Base-by-base conservation (phyloP, 2,113 vertebrate species). In the Onychorhynchus coronatus region DNA sequence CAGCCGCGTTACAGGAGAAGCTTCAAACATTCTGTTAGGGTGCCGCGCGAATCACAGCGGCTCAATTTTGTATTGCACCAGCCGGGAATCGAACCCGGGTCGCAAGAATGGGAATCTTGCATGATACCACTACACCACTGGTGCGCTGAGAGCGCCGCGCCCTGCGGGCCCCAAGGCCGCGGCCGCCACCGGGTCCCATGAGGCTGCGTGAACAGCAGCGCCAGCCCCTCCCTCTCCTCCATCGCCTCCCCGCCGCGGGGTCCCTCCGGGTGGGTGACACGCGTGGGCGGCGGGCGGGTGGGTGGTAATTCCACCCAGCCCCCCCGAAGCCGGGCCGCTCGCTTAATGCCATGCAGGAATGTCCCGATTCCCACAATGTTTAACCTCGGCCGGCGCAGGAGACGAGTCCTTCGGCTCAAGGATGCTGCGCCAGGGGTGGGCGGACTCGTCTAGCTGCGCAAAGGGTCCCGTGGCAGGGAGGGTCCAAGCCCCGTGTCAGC, bases 121-220 rank as follows among this genome's bases (percentile, higher is more conserved):
- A 99, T 99, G 99, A 99, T 99, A 99, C 99, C 99, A 99, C 99
- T 99, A 99, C 99, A 99, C 99, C 99, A 99, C 99, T 99, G 99
- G 99, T 99, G 99, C 99, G 8, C 7, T 6, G 33, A 0, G 0
- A 0, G 0, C 0, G 0, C 0, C 0, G 0, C 0, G 0, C 2
- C 50, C 28, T 22, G 30, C 10, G 9, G 15, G 14, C 1, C 3
- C 0, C 4, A 73, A 50, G 3, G 0, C 2, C 8, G 0, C 1
- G 9, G 20, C 0, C 2, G 9, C 1, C 3, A 1, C 37, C 16
- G 11, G 2, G 7, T 17, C 30, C 56, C 28, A 0, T 2, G 47
- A 15, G 46, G 28, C 5, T 37, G 24, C 5, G 11, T 0, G 23
- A 25, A 37, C 1, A n/a, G 21, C n/a, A 35, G 28, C 0, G 49